Conservation (phyloP, 2,888 invertebrate species). For the Polydrusus cervinus region DNA sequence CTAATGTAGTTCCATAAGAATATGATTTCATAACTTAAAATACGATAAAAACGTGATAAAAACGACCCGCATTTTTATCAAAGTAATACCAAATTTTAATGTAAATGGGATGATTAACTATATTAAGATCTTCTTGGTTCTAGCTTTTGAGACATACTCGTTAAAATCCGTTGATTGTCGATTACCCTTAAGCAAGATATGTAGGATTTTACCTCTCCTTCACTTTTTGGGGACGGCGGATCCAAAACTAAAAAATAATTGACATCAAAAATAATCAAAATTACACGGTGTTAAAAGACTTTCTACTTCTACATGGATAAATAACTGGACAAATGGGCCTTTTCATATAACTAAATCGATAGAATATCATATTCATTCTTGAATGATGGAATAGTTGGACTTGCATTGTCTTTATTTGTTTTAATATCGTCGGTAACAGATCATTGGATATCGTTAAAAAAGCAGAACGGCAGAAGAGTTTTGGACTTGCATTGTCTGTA, state of each 20-base stretch:
- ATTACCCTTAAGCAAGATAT: constrained; percentile 84
- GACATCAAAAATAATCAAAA: no score
- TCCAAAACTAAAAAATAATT: constrained; percentile 75
- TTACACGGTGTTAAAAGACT: no score
- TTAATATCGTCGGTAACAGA: no score
- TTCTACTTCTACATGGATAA: no score
- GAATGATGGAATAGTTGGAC: no score
- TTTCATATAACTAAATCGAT: no score
- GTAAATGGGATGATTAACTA: constrained; percentile 9
- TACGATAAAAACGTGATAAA: constrained; percentile 30
- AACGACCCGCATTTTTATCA: constrained; percentile 53
- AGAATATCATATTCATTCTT: no score
- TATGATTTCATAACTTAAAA: neutral
- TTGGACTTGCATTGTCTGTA: no score
- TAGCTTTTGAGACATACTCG: constrained; percentile 85
- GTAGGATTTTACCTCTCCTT: constrained; percentile 80
- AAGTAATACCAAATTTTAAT: constrained; percentile 7
- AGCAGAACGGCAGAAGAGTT: no score
- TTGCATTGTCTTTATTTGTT: no score
- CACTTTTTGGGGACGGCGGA: constrained; percentile 82
- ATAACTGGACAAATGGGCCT: no score
- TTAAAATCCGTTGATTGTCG: constrained; percentile 85
- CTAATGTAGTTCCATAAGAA: constrained; percentile 9
- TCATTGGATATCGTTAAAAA: no score
- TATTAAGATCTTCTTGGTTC: constrained; percentile 77